phyloP scores from a whole-genome alignment of 2,888 invertebrate genomes.

The Baronia brevicornis region DNA sequence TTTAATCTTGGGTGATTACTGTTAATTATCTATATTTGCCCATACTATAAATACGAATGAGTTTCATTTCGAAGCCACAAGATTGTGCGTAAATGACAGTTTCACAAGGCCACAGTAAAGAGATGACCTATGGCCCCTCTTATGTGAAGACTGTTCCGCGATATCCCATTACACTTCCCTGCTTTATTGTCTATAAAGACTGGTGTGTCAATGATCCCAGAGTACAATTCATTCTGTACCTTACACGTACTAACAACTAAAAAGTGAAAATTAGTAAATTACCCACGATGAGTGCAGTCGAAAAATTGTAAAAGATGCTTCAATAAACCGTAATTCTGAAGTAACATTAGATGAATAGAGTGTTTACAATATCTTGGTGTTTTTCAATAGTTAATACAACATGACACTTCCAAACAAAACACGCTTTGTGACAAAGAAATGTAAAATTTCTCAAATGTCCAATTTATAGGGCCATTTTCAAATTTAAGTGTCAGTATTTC shows the following conservation, averaged over 20 bases:
- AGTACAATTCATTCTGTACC: constrained; percentile 17
- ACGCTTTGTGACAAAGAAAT: constrained; percentile 61
- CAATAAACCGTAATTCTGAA: constrained; percentile 49
- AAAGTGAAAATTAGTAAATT: too few species aligned
- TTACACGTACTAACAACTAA: too few species aligned
- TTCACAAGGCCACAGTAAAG: constrained; percentile 11
- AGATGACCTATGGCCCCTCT: constrained; percentile 44
- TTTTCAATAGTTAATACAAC: constrained; percentile 52
- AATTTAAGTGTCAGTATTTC: constrained; percentile 45
- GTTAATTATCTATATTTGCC: too few species aligned
- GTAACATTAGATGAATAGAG: constrained; percentile 42
- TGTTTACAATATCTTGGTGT: constrained; percentile 55
- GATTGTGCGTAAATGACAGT: constrained; percentile 2
- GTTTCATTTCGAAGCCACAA: too few species aligned
- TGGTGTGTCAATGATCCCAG: constrained; percentile 50
- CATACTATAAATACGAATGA: too few species aligned
- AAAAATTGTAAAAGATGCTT: constrained; percentile 34
- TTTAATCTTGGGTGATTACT: too few species aligned
- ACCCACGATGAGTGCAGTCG: constrained; percentile 32
- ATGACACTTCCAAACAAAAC: constrained; percentile 45
- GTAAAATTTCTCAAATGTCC: constrained; percentile 67
- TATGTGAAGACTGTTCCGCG: constrained; percentile 37
- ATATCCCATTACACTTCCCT: constrained; percentile 58
- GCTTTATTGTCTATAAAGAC: constrained; percentile 64
- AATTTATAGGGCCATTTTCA: constrained; percentile 56